Base-by-base conservation (phyloP, 2,113 vertebrate genomes). In the Myiagra hebetior region DNA sequence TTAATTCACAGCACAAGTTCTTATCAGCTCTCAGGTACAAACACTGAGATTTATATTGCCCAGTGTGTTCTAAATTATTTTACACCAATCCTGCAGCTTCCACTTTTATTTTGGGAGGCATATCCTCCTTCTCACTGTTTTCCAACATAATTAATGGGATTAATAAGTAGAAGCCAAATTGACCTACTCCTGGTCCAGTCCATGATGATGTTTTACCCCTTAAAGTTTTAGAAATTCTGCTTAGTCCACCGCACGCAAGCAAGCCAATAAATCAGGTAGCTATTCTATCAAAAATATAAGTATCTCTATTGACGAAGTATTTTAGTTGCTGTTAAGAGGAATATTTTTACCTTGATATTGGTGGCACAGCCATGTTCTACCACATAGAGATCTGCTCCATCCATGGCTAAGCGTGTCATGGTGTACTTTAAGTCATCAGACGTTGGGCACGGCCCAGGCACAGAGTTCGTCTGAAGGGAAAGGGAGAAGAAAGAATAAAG, bases 341-440 rank as follows among this genome's bases (percentile, higher is more conserved):
- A 39, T 44, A 49, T 4, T 21, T 68, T 93, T 83, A 99, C 99
- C 99, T 99, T 99, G 91, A 99, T 93, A 87, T 98, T 99, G 85
- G 99, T 98, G 57, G 99, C 99, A 97, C 99, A 99, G 96, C 99
- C 99, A 63, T 99, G 99, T 69, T 99, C 99, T 76, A 99, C 99
- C 44, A 99, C 83, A 56, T 99, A 99, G n/a, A 99, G 87, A 96
- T 99, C 99, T n/a, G 98, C 98, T 87, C 99, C 99, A 80, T 99
- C 99, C 83, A 99, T 97, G 19, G 99, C 99, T 86, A 99, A 91
- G 19, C 99, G 98, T 31, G 99, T 99, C 99, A 99, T 99, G 9
- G 99, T 99, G 93, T 99, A 99, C 90, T 99, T 99, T 44, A 99
- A 97, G 59, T 99, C 99, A 97, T 99, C 99, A 10, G 99, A 99